These are phyloP conservation scores for Pelagia noctiluca DNA, from an alignment of 30 jellyfish, hydroid and myxozoan species.

Conservation along the genomic window DNA sequence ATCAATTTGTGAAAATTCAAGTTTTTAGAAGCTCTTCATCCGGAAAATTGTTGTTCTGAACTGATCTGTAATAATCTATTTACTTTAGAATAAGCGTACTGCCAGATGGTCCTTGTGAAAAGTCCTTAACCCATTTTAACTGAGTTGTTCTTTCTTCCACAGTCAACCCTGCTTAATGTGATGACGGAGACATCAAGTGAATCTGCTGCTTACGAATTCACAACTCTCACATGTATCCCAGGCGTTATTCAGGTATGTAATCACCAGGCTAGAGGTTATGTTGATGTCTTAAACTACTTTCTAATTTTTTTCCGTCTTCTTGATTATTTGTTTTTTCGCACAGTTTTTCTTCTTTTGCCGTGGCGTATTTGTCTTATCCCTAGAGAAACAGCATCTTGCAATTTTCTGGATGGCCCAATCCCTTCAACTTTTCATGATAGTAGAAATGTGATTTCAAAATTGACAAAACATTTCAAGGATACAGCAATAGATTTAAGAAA, in stretches of 20 bases:
- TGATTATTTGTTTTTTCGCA: neutral
- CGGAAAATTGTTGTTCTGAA: no score
- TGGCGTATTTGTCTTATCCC: no score
- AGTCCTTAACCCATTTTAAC: neutral
- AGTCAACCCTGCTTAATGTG: constrained; percentile 91
- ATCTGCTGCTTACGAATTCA: constrained; percentile 96
- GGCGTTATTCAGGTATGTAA: constrained; percentile 94
- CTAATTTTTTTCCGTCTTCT: neutral
- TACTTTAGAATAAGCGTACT: no score
- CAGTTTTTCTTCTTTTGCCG: neutral
- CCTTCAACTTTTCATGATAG: no score
- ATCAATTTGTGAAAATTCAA: no score
- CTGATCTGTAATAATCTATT: no score
- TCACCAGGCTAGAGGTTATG: neutral
- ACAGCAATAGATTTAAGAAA: no score
- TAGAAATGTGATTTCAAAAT: no score
- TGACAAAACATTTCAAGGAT: no score
- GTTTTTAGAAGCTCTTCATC: no score
- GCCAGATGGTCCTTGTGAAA: neutral
- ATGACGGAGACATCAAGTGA: constrained; percentile 96
- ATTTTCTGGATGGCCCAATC: no score
- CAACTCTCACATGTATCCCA: constrained; percentile 98
- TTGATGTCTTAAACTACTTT: neutral
- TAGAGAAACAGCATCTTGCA: no score
- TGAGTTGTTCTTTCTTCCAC: neutral